Conservation (phyloP, 2,888 invertebrate genomes). For the Drosophila sordidula region DNA sequence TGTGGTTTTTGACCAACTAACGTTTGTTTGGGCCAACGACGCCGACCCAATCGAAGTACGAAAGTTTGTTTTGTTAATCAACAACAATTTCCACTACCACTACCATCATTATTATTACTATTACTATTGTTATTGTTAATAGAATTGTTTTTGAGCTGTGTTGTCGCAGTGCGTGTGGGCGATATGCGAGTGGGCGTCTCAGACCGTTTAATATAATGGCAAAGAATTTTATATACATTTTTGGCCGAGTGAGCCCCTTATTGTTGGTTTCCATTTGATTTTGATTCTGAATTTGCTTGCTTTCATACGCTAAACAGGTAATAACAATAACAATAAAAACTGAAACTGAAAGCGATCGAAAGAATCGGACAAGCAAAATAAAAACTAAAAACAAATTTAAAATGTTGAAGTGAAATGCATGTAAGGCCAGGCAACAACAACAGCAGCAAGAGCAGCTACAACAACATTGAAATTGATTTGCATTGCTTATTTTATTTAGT, state of each 20-base stretch:
- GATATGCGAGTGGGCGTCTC: conserved; percentile 56
- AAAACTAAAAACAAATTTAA: conserved; percentile 27
- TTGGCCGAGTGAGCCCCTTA: conserved; percentile 1
- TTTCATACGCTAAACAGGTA: conserved; percentile 57
- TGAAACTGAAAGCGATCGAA: conserved; percentile 33
- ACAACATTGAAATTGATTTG: conserved; percentile 54
- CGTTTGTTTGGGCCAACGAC: conserved; percentile 46
- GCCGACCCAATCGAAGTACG: conserved; percentile 61
- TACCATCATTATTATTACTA: conserved; percentile 29
- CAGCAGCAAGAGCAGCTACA: conserved; percentile 30
- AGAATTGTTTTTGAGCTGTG: conserved; percentile 26
- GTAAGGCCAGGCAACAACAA: conserved; percentile 42
- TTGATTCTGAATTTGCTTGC: conserved; percentile 34
- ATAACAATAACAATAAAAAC: conserved; percentile 34
- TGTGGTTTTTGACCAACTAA: conserved; percentile 54
- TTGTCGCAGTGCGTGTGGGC: conserved; percentile 55
- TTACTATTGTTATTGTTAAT: conserved; percentile 28
- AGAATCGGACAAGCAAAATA: conserved; percentile 26
- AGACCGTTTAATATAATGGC: conserved; percentile 26
- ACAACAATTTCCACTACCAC: conserved; percentile 34
- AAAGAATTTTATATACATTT: conserved; percentile 28
- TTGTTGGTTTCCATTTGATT: conserved; percentile 9
- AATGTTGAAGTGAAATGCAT: conserved; percentile 45
- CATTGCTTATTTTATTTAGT: conserved; percentile 48
- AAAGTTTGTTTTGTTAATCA: conserved; percentile 31